Base-by-base conservation (phyloP, 1,140 invertebrate species). In the Nilaparvata lugens region DNA sequence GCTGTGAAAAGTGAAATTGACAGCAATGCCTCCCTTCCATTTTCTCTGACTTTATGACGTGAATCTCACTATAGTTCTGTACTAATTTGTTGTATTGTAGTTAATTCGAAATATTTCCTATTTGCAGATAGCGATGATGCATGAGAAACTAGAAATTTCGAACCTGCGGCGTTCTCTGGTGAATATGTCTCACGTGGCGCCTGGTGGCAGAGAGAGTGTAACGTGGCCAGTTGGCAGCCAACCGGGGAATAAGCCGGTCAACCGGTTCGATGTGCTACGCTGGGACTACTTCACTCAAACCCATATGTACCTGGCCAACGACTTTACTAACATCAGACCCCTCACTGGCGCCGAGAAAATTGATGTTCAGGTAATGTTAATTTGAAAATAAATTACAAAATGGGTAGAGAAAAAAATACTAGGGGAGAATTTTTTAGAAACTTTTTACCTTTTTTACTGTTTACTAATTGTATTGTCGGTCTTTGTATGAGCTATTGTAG, bases 201-300 rank as follows among this genome's bases (percentile, higher is more conserved):
- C 74, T 25, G 73, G 71, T 42, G 61, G 60, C 45, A 57, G 48
- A 18, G 56, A 63, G 31, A 58, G 61, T 11, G 59, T 67, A n/a
- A 72, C 75, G 0, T 95, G 92, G 92, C 93, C 92, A 1, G 72
- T 88, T 60, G 92, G 92, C n/a, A 83, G 86, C 69, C 80, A 83
- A 31, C 75, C 79, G 28, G 78, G 78, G 2, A 83, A 81, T 62
- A 81, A 80, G 61, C 84, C 89, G 6, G 75, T 78, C 18, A 85
- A 81, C 64, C 82, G 93, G 60, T 95, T 94, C 78, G 92, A 95
- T 76, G 80, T 95, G 56, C 77, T 91, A 19, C 81, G 81, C 23
- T 95, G 90, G 88, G 82, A 86, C 21, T 85, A 88, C 69, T 90
- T 96, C 68, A 94, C 93, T 70, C 75, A 76, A 43, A 86, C 86